These are phyloP conservation scores for Habropoda laboriosa DNA, from an alignment of 1,140 invertebrate species.

Conservation along the genomic window DNA sequence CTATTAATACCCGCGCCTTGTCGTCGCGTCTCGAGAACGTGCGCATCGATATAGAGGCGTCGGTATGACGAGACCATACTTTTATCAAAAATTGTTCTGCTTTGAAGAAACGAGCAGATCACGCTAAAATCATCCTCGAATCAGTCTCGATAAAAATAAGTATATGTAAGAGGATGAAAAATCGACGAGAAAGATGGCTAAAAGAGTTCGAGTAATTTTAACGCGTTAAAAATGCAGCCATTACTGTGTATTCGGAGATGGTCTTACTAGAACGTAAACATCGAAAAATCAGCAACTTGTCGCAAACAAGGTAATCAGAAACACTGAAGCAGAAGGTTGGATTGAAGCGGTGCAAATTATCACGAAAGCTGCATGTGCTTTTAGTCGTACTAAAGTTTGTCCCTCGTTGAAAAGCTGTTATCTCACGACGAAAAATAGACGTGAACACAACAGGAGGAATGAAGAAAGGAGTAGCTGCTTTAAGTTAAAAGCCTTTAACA, in stretches of 20 bases:
- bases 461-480: background rate
- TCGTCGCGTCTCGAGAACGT: slow-evolving; percentile 57
- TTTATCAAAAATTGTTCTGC: background rate
- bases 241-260: no score
- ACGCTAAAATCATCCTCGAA: no score
- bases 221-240: no score
- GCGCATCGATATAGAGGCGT: slow-evolving; percentile 27
- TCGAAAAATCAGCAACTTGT: background rate
- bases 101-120: background rate
- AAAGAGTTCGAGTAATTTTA: no score
- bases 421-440: background rate
- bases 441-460: background rate
- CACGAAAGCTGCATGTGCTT: no score
- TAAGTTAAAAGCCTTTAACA: no score
- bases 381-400: no score
- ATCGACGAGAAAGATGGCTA: background rate
- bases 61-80: background rate
- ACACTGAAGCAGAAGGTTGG: no score
- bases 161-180: background rate
- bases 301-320: no score
- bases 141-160: background rate
- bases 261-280: background rate
- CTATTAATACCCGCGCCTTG: slow-evolving; percentile 68
- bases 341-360: no score
- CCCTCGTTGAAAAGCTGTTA: no score